Conservation (phyloP, 2,797 vertebrate genomes). For the Taeniopygia guttata region DNA sequence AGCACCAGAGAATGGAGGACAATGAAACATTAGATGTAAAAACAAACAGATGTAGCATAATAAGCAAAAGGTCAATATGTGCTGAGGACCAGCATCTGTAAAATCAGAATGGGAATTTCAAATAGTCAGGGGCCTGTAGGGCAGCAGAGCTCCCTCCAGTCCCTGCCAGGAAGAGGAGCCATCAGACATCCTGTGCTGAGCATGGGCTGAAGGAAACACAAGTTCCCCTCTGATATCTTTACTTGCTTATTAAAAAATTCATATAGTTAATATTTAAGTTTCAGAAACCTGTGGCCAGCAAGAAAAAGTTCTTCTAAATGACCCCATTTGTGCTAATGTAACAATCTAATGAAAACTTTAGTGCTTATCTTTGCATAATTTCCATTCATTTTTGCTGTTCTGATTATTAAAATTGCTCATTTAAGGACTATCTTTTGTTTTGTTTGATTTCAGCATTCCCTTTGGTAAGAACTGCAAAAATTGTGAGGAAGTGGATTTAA, state of each 20-base stretch:
- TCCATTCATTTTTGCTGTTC: constrained; percentile 51
- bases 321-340: constrained; percentile 61
- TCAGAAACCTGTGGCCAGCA: constrained; percentile 43
- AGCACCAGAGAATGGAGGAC: background rate
- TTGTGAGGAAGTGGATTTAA: constrained; percentile 56
- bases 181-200: background rate
- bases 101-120: background rate
- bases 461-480: constrained; percentile 54
- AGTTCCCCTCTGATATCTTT: constrained; percentile 28
- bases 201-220: background rate
- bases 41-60: constrained; percentile 26
- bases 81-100: background rate
- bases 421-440: constrained; percentile 52
- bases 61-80: constrained; percentile 9
- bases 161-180: background rate
- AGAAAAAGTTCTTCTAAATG: constrained; percentile 59
- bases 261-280: constrained; percentile 74
- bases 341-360: constrained; percentile 62
- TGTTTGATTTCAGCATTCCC: constrained; percentile 58
- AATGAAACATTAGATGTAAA: constrained; percentile 29
- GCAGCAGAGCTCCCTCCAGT: background rate
- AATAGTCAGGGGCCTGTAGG: background rate
- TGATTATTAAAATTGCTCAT: constrained; percentile 46
- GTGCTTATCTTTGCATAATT: constrained; percentile 66
- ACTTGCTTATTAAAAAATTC: constrained; percentile 65